Conservation (phyloP, 1,140 invertebrate genomes). For the Limonius californicus region DNA sequence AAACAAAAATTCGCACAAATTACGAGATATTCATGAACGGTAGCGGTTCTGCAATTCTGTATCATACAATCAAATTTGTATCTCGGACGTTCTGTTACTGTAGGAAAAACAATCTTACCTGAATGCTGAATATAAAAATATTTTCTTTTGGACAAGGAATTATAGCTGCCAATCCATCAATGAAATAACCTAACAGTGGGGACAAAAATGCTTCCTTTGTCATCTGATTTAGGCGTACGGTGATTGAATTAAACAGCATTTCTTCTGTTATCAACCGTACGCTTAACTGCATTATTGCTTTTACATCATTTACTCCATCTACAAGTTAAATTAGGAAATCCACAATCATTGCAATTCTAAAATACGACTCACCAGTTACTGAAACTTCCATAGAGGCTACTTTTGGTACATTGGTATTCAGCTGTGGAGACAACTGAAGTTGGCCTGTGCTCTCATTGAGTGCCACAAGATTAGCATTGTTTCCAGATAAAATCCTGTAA, state of each 20-base stretch:
- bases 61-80: neutral
- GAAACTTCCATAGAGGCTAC: slow-evolving; percentile 91
- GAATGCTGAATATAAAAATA: slow-evolving; percentile 90
- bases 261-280: slow-evolving; percentile 90
- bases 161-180: slow-evolving; percentile 88
- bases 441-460: slow-evolving; percentile 82
- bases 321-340: slow-evolving; percentile 19
- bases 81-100: neutral
- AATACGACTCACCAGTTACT: slow-evolving; percentile 65
- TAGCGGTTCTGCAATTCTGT: too few relatives aligned
- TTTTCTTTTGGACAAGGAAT: slow-evolving; percentile 89
- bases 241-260: slow-evolving; percentile 94
- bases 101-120: too few relatives aligned
- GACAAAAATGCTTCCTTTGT: slow-evolving; percentile 91
- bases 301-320: slow-evolving; percentile 89
- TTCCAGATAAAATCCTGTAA: slow-evolving; percentile 84
- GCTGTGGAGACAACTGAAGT: slow-evolving; percentile 81
- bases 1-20: too few relatives aligned
- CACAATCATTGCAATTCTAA: slow-evolving; percentile 18
- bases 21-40: too few relatives aligned
- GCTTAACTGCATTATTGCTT: slow-evolving; percentile 82
- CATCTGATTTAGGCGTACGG: slow-evolving; percentile 89
- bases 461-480: slow-evolving; percentile 85
- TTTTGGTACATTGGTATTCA: slow-evolving; percentile 95
- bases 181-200: slow-evolving; percentile 82